Evolutionary conservation across 2,888 invertebrate species (phyloP).

Genomic region (Coronaproctus castanopsis): DNA sequence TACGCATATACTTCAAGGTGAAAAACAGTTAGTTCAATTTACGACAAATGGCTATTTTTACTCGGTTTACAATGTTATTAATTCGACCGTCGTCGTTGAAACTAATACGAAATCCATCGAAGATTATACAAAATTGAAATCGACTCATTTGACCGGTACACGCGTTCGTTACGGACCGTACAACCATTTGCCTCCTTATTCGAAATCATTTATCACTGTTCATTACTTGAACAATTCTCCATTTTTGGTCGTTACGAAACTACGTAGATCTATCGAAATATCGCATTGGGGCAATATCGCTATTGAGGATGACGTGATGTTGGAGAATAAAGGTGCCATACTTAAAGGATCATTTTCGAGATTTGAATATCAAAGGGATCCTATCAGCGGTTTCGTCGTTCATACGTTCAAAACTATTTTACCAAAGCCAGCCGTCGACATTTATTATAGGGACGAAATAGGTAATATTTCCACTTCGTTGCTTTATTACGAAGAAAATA

Average conservation of each 20-base stretch:
- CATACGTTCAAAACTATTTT: constrained; percentile 72
- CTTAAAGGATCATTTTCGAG: constrained; percentile 90
- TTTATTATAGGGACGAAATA: constrained; percentile 94
- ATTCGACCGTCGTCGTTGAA: constrained; percentile 62
- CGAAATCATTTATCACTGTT: constrained; percentile 42
- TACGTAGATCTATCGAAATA: constrained; percentile 77
- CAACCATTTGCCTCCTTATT: constrained; percentile 42
- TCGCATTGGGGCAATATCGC: constrained; percentile 99
- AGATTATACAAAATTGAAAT: constrained; percentile 60
- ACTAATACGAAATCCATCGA: constrained; percentile 62
- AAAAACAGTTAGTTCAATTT: constrained; percentile 80
- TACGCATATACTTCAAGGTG: constrained; percentile 69
- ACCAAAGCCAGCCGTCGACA: constrained; percentile 62
- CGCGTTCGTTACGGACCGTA: constrained; percentile 79
- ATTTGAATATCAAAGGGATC: constrained; percentile 90
- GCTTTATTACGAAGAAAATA: constrained; percentile 67
- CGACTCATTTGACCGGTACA: constrained; percentile 54
- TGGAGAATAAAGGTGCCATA: constrained; percentile 78
- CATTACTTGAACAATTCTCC: constrained; percentile 95
- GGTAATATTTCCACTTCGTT: constrained; percentile 97
- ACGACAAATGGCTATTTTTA: constrained; percentile 64
- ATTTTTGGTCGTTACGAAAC: constrained; percentile 73
- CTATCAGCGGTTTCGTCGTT: constrained; percentile 74
- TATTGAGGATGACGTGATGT: constrained; percentile 79
- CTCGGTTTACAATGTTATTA: constrained; percentile 56